Conservation (phyloP, 2,888 invertebrate species). For the Hyposoter dolosus region DNA sequence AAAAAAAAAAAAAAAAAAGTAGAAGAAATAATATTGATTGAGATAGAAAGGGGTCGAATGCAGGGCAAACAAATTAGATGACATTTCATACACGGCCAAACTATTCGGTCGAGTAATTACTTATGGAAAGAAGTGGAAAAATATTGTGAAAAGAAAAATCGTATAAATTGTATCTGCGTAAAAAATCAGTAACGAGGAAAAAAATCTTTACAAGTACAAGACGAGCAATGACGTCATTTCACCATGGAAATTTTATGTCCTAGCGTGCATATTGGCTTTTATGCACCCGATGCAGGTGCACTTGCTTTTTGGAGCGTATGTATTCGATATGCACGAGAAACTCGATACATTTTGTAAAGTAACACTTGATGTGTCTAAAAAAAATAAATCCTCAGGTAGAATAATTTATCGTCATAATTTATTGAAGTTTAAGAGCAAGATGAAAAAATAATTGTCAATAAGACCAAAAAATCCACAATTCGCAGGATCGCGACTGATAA, state of each 20-base stretch:
- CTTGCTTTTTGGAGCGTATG: conserved; percentile 32
- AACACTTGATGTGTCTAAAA: not conserved
- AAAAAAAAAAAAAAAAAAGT: not conserved
- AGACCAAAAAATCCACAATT: not conserved
- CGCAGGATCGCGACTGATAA: not conserved
- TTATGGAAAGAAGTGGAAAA: not conserved
- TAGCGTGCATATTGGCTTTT: not conserved
- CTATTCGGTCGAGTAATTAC: not conserved
- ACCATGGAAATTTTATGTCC: conserved; percentile 23
- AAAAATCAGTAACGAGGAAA: not conserved
- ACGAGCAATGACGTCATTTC: conserved; percentile 24
- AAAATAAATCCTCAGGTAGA: not conserved
- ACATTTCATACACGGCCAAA: not conserved
- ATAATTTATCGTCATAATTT: not conserved
- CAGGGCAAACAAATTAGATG: conserved; percentile 4
- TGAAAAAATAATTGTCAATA: not conserved
- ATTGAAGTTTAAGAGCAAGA: not conserved
- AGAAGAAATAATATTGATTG: not conserved
- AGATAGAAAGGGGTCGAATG: not conserved
- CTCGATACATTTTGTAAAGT: conserved; percentile 4
- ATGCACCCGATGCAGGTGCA: conserved; percentile 10
- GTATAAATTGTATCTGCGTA: not conserved
- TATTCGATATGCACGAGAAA: conserved; percentile 23
- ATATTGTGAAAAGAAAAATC: not conserved
- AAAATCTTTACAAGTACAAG: not conserved